Evolutionary conservation across 2,113 vertebrate genomes (phyloP), one percentile per base, ranked within the genome.

Genomic region (Heliornis fulica): DNA sequence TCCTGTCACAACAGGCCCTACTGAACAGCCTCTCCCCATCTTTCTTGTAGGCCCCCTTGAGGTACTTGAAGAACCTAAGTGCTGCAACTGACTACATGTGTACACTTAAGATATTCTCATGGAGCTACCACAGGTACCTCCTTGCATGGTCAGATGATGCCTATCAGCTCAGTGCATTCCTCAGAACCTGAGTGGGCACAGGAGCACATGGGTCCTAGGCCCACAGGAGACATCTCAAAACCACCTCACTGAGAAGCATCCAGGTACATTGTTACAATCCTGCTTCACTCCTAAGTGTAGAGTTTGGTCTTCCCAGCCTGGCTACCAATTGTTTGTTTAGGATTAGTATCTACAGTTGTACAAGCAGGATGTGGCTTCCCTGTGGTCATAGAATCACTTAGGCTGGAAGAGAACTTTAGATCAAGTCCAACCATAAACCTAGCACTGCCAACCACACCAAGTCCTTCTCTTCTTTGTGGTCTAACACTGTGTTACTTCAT

Each of bases 231-330:
- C 21, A 71, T 25, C 69, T 50, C 59, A 81, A 45, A 54, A 28
- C 0, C 17, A 12, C 48, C 48, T 48, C 34, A 12, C 10, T 16
- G 10, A 25, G 2, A 26, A 10, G 16, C 13, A 48, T 21, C 15
- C 23, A 40, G 4, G 10, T 3, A 2, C 1, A 1, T 11, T 38
- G 20, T 7, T 56, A 38, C 20, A 20, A n/a, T 15, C 45, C 40
- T 60, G 5, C 38, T n/a, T 64, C 34, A 5, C 5, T 48, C 15
- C 45, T 50, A 34, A 23, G 18, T 3, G 2, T n/a, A 41, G 81
- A 56, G 28, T 66, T 71, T 50, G 46, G 16, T 72, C 64, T 66
- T 50, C 21, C 29, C 46, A 72, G 20, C 25, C 36, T 9, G 10
- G 40, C 15, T 50, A 32, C 13, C 29, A 46, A 2, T n/a, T 41